Base-by-base conservation (phyloP, 2,113 vertebrate genomes). In the Panthera uncia region DNA sequence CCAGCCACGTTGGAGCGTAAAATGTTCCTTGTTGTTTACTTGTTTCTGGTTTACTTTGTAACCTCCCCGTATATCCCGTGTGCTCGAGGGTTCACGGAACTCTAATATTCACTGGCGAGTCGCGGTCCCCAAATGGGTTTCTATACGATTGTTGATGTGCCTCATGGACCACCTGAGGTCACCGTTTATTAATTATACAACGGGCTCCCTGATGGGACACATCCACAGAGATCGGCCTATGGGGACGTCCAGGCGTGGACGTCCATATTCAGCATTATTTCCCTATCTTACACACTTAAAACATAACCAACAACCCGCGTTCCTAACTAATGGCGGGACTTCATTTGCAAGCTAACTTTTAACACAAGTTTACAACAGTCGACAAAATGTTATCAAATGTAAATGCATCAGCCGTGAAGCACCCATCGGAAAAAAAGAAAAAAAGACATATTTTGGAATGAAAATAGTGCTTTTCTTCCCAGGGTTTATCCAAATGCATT, bases 61-160 rank as follows among this genome's bases (percentile, higher is more conserved):
- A 41, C 3, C 14, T n/a, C 18, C 3, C 12, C 1, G 31, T 9
- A 25, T 31, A 5, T 5, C 50, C 4, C 38, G 27, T 10, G 1
- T n/a, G 27, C 55, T 41, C 63, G 36, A n/a, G 41, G 14, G 23
- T 7, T 69, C 41, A 1, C 12, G 33, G 33, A 23, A 19, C 1
- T 3, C 19, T 14, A 25, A 0, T 21, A 14, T 15, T 15, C 25
- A 1, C 1, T 25, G 29, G 4, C 21, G 14, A 38, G 31, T 1
- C 9, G 74, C 1, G 4, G 3, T 21, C 25, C 29, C 3, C 25
- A 41, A 16, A 48, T 29, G 27, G 74, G 55, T 76, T 41, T 33
- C 15, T 38, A 27, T 33, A 27, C 21, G 38, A 83, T 38, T 5
- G 50, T 84, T 38, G 68, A 27, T 23, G 21, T 41, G 12, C 13